Evolutionary conservation across 2,113 vertebrate genomes (phyloP).

Genomic region (Procavia capensis): DNA sequence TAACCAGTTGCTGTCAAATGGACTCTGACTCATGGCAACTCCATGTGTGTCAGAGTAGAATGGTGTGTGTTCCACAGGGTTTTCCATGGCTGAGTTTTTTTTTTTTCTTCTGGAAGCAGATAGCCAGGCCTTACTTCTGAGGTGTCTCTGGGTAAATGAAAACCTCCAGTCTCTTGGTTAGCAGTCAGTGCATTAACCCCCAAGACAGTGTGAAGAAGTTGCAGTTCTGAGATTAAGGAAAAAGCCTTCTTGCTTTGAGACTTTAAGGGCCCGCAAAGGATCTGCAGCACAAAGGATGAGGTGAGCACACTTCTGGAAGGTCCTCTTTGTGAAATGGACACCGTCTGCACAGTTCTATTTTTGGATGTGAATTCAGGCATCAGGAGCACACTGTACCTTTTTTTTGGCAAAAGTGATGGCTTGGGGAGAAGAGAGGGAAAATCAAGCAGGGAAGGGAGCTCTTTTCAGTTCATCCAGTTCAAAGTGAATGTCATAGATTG

Average conservation of each 20-base stretch:
- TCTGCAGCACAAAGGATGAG: not conserved
- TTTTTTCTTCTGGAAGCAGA: not conserved
- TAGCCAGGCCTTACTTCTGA: not conserved
- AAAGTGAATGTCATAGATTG: slow-evolving; percentile 80
- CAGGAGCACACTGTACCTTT: slow-evolving; percentile 55
- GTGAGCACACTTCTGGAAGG: not conserved
- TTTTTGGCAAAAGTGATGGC: not conserved
- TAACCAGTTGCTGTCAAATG: not conserved
- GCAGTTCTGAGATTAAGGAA: not conserved
- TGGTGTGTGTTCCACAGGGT: not conserved
- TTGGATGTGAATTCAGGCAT: not conserved
- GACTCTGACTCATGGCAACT: not conserved
- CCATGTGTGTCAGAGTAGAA: not conserved
- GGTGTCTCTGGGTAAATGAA: not conserved
- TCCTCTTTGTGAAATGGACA: not conserved
- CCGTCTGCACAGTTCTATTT: not conserved
- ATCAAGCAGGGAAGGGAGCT: slow-evolving; percentile 75
- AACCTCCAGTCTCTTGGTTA: not conserved
- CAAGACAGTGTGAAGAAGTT: not conserved
- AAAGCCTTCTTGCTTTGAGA: not conserved
- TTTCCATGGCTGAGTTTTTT: not conserved
- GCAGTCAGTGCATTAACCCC: not conserved
- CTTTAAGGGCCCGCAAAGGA: not conserved
- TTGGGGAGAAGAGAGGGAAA: slow-evolving; percentile 69
- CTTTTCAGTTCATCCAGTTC: slow-evolving; percentile 81